phyloP scores from a whole-genome alignment of 2,888 invertebrate species.

The Apodemia zela region DNA sequence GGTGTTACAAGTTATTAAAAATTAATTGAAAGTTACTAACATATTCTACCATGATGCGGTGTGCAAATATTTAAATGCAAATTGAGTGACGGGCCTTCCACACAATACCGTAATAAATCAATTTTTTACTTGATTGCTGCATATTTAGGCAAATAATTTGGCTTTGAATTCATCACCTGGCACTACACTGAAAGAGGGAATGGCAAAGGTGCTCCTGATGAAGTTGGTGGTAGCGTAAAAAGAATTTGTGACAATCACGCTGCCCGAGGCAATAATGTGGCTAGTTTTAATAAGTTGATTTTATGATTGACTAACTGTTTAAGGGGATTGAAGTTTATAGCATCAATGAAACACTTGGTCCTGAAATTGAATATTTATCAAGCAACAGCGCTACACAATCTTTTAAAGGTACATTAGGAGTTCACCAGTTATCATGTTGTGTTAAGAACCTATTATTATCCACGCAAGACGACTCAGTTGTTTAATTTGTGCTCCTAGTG shows the following conservation, averaged over 20 bases:
- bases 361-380: background rate
- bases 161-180: background rate
- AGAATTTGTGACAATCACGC: background rate
- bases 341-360: background rate
- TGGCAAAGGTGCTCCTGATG: background rate
- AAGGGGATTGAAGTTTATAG: background rate
- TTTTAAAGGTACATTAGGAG: background rate
- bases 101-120: background rate
- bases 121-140: background rate
- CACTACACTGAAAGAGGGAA: background rate
- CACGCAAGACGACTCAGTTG: background rate
- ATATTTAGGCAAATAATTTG: background rate
- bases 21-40: no score
- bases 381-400: background rate
- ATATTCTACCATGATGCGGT: no score
- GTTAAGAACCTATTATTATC: background rate
- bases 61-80: no score
- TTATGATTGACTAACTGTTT: background rate
- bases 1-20: no score
- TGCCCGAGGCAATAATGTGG: background rate
- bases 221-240: background rate
- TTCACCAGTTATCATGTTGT: background rate
- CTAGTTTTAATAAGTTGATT: background rate
- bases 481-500: background rate
- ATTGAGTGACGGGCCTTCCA: background rate